Percentiles rank a stretch among this genome's conserved stretches.
Evolutionary conservation across 2,888 invertebrate species (phyloP).

Genomic region (Drosophila mimica): DNA sequence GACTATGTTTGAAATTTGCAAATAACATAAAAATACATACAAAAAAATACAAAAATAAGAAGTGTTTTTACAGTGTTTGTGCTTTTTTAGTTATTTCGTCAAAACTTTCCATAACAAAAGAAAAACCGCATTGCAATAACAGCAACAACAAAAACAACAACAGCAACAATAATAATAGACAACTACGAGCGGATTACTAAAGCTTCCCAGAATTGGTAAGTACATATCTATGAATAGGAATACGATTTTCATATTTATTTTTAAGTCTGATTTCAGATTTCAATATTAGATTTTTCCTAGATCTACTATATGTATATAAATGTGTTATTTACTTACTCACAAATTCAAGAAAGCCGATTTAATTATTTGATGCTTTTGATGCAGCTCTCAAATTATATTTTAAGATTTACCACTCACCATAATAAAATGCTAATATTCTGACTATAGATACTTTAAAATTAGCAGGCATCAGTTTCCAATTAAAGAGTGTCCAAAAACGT

Average conservation of each 20-base stretch:
- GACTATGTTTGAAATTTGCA: slow-evolving; percentile 49
- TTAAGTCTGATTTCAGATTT: slow-evolving; percentile 3
- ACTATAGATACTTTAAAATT: not conserved
- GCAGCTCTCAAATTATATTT: not conserved
- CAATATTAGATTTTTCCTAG: not conserved
- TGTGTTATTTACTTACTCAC: not conserved
- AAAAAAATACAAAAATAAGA: slow-evolving; percentile 13
- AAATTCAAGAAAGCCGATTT: not conserved
- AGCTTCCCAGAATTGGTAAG: slow-evolving; percentile 69
- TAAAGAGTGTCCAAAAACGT: not conserved
- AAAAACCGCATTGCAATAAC: slow-evolving; percentile 7
- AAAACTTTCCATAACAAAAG: slow-evolving; percentile 48
- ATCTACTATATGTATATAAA: not conserved
- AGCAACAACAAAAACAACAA: slow-evolving; percentile 4
- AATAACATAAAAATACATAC: slow-evolving; percentile 40
- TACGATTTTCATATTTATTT: not conserved
- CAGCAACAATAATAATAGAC: slow-evolving; percentile 6
- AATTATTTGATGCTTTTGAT: not conserved
- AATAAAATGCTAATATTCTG: not conserved
- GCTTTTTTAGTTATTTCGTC: slow-evolving; percentile 33
- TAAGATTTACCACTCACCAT: not conserved
- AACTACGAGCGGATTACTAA: slow-evolving; percentile 61
- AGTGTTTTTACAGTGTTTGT: slow-evolving; percentile 50
- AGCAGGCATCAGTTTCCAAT: not conserved
- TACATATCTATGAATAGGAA: slow-evolving; percentile 14